These are phyloP conservation scores for Monochamus alternatus DNA, from an alignment of 2,888 invertebrate species.

Conservation along the genomic window DNA sequence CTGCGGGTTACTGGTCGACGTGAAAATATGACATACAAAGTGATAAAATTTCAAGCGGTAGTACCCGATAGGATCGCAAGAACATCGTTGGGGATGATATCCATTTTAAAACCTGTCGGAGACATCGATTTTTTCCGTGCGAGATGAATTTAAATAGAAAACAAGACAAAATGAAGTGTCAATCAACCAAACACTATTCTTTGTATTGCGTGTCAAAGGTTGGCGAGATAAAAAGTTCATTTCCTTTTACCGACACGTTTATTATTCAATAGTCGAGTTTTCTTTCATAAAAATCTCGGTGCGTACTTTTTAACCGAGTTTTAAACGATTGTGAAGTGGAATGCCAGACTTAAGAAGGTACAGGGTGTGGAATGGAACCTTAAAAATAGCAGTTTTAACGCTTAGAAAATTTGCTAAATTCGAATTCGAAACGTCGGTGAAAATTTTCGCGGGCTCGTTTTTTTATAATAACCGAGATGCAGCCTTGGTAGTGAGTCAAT, in stretches of 20 bases:
- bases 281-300: constrained; percentile 34
- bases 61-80: constrained; percentile 33
- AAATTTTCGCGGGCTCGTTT: neutral
- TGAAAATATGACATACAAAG: constrained; percentile 7
- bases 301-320: constrained; percentile 5
- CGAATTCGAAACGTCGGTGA: neutral
- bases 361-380: neutral
- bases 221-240: constrained; percentile 68
- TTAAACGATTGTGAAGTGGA: constrained; percentile 20
- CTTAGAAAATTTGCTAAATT: neutral
- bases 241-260: constrained; percentile 66
- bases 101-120: constrained; percentile 61
- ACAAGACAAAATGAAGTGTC: constrained; percentile 65
- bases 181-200: constrained; percentile 60
- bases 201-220: constrained; percentile 63
- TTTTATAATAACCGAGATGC: neutral
- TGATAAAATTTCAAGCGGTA: neutral
- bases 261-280: constrained; percentile 57
- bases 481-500: neutral
- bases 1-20: neutral
- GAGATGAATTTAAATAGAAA: constrained; percentile 63
- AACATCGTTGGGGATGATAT: constrained; percentile 42
- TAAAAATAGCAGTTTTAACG: neutral
- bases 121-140: constrained; percentile 60
- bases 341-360: constrained; percentile 2